Conservation (phyloP, 2,113 vertebrate species). For the Epinephelus lanceolatus region DNA sequence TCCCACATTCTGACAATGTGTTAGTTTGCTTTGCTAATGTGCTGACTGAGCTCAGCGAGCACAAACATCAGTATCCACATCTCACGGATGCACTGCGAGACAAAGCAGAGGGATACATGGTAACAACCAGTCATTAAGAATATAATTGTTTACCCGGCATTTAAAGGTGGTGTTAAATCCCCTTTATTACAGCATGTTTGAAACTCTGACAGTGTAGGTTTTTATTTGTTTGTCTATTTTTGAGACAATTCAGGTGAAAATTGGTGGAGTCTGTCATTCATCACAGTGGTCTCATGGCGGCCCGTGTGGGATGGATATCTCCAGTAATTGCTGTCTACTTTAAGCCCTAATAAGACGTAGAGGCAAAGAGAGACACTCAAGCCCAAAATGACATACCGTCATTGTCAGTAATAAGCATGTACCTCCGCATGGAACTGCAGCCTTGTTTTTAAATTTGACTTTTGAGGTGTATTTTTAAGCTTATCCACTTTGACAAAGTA, state of each 20-base stretch:
- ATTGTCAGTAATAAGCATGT: not conserved
- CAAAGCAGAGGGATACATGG: not conserved
- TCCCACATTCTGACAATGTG: not conserved
- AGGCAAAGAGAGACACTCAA: not conserved
- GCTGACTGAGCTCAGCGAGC: not conserved
- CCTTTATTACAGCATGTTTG: not conserved
- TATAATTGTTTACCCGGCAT: not conserved
- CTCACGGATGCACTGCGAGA: not conserved
- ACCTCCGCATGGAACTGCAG: not conserved
- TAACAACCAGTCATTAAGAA: not conserved
- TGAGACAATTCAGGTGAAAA: not conserved
- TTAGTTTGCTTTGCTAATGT: slow-evolving; percentile 20
- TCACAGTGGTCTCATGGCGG: not conserved
- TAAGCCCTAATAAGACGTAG: not conserved
- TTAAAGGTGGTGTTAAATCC: not conserved
- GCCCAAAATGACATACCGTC: not conserved
- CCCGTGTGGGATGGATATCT: not conserved
- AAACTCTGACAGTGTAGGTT: not conserved
- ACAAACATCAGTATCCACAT: not conserved
- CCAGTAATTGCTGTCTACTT: not conserved
- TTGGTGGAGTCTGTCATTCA: not conserved
- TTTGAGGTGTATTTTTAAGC: not conserved
- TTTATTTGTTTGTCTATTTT: not conserved
- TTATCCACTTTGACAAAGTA: not conserved
- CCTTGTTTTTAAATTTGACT: not conserved